Percentiles rank a stretch among this genome's conserved stretches.
Conservation (phyloP, 2,113 vertebrate species). For the Butastur rufipennis region DNA sequence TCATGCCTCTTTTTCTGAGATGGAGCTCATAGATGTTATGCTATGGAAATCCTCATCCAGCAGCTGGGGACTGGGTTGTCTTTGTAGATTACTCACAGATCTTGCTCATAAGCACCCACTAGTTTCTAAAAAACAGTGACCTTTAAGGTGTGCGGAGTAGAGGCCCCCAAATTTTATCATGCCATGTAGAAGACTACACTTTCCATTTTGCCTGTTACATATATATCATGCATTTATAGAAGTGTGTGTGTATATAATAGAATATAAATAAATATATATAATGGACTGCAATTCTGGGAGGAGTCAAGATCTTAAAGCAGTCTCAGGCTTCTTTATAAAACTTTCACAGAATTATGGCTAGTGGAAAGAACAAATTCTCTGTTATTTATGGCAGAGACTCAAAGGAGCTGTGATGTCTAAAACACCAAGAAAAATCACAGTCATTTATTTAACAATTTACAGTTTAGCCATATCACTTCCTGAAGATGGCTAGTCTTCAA, state of each 20-base stretch:
- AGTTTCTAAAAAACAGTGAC: neutral
- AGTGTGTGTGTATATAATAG: neutral
- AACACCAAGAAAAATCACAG: neutral
- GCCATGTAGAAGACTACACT: accelerated
- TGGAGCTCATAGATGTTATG: neutral
- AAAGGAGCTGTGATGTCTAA: neutral
- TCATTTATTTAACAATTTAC: neutral
- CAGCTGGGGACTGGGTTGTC: neutral
- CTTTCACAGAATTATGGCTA: neutral
- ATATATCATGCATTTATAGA: neutral
- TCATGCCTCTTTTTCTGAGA: neutral
- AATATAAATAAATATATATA: neutral
- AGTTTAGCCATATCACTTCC: neutral
- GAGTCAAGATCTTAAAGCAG: neutral
- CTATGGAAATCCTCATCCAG: neutral
- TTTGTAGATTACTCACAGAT: neutral
- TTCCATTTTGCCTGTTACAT: neutral
- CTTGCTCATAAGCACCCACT: neutral
- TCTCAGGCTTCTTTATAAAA: neutral
- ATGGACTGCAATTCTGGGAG: neutral
- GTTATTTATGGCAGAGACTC: neutral
- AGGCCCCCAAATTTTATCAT: neutral
- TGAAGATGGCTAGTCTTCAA: neutral
- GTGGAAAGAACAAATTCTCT: neutral
- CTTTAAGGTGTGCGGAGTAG: neutral